Evolutionary conservation across 64 coral and sea anemone genomes (phyloP).

Genomic region (Orbicella faveolata): DNA sequence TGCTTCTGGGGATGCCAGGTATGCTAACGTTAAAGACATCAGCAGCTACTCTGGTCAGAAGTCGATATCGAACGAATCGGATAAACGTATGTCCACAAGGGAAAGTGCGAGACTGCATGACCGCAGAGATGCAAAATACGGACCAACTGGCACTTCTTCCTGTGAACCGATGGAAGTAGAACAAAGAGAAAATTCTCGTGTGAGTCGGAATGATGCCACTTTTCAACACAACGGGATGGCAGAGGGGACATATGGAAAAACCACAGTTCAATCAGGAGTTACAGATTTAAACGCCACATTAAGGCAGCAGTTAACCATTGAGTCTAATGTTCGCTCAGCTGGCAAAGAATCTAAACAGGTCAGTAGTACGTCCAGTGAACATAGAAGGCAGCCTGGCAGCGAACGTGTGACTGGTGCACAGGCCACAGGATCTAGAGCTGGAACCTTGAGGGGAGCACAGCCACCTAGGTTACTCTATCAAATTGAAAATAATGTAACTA

Average conservation of each 20-base stretch:
- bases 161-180: neutral
- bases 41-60: neutral
- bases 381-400: too few species aligned
- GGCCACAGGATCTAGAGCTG: neutral
- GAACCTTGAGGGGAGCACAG: neutral
- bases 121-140: neutral
- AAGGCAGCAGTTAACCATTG: neutral
- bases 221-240: neutral
- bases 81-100: neutral
- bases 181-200: neutral
- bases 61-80: neutral
- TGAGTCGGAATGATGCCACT: neutral
- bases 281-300: neutral
- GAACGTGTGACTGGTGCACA: too few species aligned
- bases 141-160: neutral
- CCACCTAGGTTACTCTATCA: too few species aligned
- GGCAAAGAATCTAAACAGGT: too few species aligned
- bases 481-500: too few species aligned
- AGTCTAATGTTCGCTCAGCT: too few species aligned
- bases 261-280: neutral
- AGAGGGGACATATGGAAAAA: neutral
- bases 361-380: too few species aligned
- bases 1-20: neutral
- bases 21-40: neutral
- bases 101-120: neutral